phyloP scores from a whole-genome alignment of 37 sponge, comb jelly and placozoan genomes.

The Oscarella lobularis region DNA sequence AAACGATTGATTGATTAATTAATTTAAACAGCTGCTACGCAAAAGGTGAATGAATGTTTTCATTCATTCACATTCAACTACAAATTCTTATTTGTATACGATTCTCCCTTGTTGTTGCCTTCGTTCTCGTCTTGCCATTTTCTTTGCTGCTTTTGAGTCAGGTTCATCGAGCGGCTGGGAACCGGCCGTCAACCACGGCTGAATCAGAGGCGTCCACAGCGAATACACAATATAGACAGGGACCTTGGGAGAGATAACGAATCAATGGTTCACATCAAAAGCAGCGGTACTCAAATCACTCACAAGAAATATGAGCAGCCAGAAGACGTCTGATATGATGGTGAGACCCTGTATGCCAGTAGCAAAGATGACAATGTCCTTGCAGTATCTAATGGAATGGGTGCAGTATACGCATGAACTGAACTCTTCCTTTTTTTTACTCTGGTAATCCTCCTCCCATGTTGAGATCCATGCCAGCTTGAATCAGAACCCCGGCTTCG shows the following conservation, averaged over 20 bases:
- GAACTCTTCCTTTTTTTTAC: too few relatives aligned
- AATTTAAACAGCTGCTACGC: too few relatives aligned
- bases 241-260: too few relatives aligned
- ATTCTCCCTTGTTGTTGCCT: neutral
- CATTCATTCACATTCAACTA: too few relatives aligned
- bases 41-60: too few relatives aligned
- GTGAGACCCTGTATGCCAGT: neutral
- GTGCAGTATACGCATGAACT: neutral
- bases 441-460: neutral
- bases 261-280: too few relatives aligned
- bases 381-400: neutral
- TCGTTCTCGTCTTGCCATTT: neutral
- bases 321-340: neutral
- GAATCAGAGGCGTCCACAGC: neutral
- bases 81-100: neutral
- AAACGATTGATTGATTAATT: too few relatives aligned
- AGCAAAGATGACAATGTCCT: neutral
- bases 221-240: neutral
- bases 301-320: neutral
- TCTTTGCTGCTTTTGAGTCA: neutral
- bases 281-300: neutral
- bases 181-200: conserved; percentile 3
- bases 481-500: neutral
- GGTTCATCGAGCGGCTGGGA: neutral
- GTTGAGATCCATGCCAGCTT: neutral